Evolutionary conservation across 2,797 vertebrate genomes (phyloP).

Genomic region (Neopelma chrysocephalum): DNA sequence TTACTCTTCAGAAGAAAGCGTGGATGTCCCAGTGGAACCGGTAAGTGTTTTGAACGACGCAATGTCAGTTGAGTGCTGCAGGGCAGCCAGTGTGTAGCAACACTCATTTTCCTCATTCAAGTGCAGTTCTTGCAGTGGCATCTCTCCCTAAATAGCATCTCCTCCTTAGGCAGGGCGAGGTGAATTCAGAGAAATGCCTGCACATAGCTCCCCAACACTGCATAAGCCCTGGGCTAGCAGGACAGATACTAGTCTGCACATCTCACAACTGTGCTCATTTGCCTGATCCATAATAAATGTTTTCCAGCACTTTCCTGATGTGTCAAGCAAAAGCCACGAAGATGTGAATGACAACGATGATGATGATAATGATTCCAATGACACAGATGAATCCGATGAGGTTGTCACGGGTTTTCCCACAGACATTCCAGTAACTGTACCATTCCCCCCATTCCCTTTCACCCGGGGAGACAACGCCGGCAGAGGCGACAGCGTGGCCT

Average conservation of each 20-base stretch:
- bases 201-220: accelerated
- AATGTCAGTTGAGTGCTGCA: not conserved
- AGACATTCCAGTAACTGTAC: not conserved
- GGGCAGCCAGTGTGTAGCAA: not conserved
- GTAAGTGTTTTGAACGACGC: conserved; percentile 42
- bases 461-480: conserved; percentile 48
- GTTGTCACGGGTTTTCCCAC: conserved; percentile 28
- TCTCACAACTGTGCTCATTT: accelerated
- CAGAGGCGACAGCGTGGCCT: conserved; percentile 71
- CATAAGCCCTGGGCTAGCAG: not conserved
- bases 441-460: conserved; percentile 19
- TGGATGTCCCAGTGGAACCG: conserved; percentile 39
- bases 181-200: not conserved
- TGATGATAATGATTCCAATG: conserved; percentile 43
- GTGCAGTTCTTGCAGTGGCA: not conserved
- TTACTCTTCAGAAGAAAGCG: conserved; percentile 67
- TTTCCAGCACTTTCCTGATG: conserved; percentile 61
- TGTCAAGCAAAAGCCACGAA: conserved; percentile 66
- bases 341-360: conserved; percentile 40
- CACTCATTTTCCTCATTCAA: not conserved
- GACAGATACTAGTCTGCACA: not conserved
- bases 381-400: conserved; percentile 73
- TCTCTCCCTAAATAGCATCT: not conserved
- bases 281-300: not conserved
- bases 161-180: not conserved